Base-by-base conservation (phyloP, 2,888 invertebrate genomes). In the Caprella mutica region DNA sequence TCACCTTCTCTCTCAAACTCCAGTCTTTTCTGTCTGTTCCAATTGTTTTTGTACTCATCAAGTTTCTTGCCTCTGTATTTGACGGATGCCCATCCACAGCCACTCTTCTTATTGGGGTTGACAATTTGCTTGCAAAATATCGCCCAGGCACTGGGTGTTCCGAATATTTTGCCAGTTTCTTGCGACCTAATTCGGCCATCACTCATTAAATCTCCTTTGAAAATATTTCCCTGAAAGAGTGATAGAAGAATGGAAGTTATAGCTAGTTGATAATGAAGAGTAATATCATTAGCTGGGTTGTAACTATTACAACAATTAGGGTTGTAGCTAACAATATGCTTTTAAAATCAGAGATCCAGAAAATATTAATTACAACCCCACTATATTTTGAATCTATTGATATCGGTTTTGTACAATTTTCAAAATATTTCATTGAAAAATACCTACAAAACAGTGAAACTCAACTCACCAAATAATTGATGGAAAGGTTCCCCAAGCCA, bases 61-160 rank as follows among this genome's bases (percentile, higher is more conserved):
- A 92, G 73, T 72, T 90, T 90, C 69, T 84, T 85, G 1, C 88
- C 89, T 70, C 81, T 83, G 69, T 90, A 91, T 69, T 74, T 73
- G 4, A 76, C 89, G 2, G 89, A 88, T 2, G 89, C 89, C 91
- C 92, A 91, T 2, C 91, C 91, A 75, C 90, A 91, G 1, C 90
- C 90, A 38, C 89, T 89, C 69, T 89, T 86, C 72, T 90, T 90
- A 65, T 86, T 86, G 0, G 91, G 90, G 73, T 91, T 90, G 52
- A 91, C 86, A 57, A 89, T 85, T 66, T 87, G 80, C 71, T 91
- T 91, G 70, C 91, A 91, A 70, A 89, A 86, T 71, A 88, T 86
- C 0, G 90, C 91, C 91, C 91, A 92, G 2, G 91, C 88, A 68
- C 88, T 89, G 2, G 91, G 91, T 1, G 90, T 88, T 63, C 85